Evolutionary conservation across 2,113 vertebrate genomes (phyloP).

Genomic region (Cinclus cinclus): DNA sequence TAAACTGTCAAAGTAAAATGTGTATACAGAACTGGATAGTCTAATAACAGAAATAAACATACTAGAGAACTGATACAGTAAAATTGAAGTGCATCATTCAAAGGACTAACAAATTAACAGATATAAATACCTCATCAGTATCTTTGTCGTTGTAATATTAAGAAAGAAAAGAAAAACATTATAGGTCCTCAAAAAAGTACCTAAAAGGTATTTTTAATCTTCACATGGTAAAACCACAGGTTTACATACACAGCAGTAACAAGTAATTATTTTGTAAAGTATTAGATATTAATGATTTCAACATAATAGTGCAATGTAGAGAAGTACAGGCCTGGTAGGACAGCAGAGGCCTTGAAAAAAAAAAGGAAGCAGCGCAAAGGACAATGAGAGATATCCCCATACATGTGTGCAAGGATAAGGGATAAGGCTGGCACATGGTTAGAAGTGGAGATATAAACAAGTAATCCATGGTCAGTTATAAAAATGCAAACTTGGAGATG

Average conservation of each 20-base stretch:
- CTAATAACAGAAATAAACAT: neutral
- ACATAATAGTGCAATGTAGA: neutral
- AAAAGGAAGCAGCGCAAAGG: accelerated
- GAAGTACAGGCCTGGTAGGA: neutral
- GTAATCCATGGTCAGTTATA: neutral
- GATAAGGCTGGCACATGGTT: neutral
- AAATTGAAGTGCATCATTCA: neutral
- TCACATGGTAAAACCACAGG: neutral
- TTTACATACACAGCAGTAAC: neutral
- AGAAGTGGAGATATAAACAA: neutral
- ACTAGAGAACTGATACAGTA: neutral
- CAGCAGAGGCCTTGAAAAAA: neutral
- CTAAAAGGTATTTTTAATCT: neutral
- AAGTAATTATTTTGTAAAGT: neutral
- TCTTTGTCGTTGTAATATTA: neutral
- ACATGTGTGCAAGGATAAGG: accelerated
- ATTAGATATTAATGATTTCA: neutral
- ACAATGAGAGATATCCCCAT: neutral
- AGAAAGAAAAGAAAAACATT: too few relatives aligned
- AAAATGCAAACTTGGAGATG: neutral
- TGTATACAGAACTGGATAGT: neutral
- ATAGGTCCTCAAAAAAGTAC: accelerated
- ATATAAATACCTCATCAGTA: neutral
- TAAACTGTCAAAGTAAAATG: neutral
- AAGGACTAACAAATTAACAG: neutral